Percentiles rank a stretch among this genome's conserved stretches.
Evolutionary conservation across 2,888 invertebrate genomes (phyloP).

Genomic region (Adineta ricciae): DNA sequence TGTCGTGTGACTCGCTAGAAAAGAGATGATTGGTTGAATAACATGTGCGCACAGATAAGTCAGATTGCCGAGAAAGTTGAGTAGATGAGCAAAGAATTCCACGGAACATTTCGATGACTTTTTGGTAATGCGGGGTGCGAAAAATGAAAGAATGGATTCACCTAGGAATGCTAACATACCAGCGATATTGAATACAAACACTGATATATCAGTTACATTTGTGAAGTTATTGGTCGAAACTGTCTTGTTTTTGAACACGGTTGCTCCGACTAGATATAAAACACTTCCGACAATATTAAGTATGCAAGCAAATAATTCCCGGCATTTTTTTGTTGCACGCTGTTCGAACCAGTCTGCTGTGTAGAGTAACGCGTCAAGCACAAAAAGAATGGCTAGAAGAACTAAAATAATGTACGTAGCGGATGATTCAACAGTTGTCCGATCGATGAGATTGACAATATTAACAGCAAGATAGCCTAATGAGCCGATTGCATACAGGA

Average conservation of each 20-base stretch:
- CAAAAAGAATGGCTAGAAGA: neutral
- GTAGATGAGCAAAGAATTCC: neutral
- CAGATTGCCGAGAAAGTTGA: neutral
- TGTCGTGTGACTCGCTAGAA: neutral
- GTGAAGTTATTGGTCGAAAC: neutral
- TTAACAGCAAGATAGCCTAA: neutral
- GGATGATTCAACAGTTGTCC: neutral
- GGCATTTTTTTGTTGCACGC: neutral
- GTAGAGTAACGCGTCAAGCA: neutral
- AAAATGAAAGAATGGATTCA: neutral
- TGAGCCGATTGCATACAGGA: neutral
- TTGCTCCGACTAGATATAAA: neutral
- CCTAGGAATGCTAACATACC: neutral
- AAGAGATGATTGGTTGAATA: neutral
- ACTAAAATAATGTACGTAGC: neutral
- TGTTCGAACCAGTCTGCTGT: neutral
- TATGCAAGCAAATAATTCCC: neutral
- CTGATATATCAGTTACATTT: neutral
- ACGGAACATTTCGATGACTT: neutral
- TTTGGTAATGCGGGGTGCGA: neutral
- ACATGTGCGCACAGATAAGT: neutral
- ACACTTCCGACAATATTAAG: neutral
- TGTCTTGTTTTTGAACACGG: neutral
- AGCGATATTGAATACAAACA: neutral
- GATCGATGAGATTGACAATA: neutral